Percentiles rank a stretch among this genome's conserved stretches.
Conservation (phyloP, 1,140 invertebrate genomes). For the Bacillus rossius region DNA sequence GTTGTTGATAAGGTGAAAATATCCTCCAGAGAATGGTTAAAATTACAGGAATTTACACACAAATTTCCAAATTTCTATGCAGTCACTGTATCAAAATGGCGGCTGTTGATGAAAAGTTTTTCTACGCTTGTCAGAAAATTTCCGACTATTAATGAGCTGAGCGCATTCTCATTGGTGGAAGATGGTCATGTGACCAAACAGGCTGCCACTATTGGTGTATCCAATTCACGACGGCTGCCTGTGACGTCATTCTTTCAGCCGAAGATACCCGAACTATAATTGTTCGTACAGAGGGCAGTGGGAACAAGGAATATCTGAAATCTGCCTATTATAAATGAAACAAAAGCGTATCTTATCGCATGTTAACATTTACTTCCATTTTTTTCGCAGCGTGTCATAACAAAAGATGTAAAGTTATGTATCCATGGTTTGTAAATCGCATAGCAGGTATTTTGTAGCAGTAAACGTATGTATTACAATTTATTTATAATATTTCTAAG, state of each 20-base stretch:
- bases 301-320: conserved; percentile 5
- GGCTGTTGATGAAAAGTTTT: conserved; percentile 89
- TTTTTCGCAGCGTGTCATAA: too few species aligned
- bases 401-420: too few species aligned
- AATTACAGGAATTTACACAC: conserved; percentile 54
- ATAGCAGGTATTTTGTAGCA: too few species aligned
- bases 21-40: conserved; percentile 45
- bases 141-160: conserved; percentile 58
- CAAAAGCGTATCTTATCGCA: too few species aligned
- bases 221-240: conserved; percentile 18
- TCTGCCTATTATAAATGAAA: too few species aligned
- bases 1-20: conserved; percentile 34
- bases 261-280: conserved; percentile 31
- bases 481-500: too few species aligned
- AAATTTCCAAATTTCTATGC: conserved; percentile 61
- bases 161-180: conserved; percentile 47
- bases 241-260: conserved; percentile 26
- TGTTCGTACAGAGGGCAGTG: conserved; percentile 22
- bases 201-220: conserved; percentile 23
- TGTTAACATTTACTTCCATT: too few species aligned
- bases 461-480: too few species aligned
- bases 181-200: conserved; percentile 47
- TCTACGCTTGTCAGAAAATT: conserved; percentile 86
- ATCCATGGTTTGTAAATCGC: too few species aligned
- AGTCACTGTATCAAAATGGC: conserved; percentile 79